Base-by-base conservation (phyloP, 2,113 vertebrate genomes). In the Scomber scombrus region DNA sequence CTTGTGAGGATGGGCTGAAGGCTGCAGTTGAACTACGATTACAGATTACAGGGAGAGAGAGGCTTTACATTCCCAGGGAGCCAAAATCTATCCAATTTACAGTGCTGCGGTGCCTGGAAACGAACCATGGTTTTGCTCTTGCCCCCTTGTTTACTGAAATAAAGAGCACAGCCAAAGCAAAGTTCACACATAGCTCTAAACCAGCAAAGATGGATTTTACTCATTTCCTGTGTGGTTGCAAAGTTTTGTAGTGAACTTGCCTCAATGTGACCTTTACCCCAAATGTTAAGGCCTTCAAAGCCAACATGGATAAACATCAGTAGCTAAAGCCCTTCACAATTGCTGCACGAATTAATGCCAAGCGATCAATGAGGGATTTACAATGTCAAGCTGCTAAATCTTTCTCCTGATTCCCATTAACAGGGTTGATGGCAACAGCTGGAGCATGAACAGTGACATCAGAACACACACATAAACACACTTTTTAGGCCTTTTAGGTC, bases 361-460 rank as follows among this genome's bases (percentile, higher is more conserved):
- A 60, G 64, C 52, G 68, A 90, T 92, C 90, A 87, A 85, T 91
- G 80, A 74, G 80, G 90, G 91, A 92, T 93, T 93, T 90, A 71
- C 73, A 81, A 78, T 75, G 80, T 87, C 89, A 88, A 83, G 80
- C 80, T 70, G 73, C 63, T 89, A 77, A 88, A 80, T 65, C 78
- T 77, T 75, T 77, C 52, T 49, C 45, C 80, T 81, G 67, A 88
- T 82, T 84, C 84, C 73, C 73, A 78, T 78, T 80, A 82, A 76
- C 61, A 19, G 45, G 43, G 49, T 31, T 76, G 80, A 86, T 84
- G 81, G 54, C 58, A 74, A 70, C 63, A 84, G 67, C 26, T 10
- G 2, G 49, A 60, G 66, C 78, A 71, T 77, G 57, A 68, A 76
- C 60, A 54, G 46, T 51, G 71, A 71, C 16, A 2, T 56, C 47